These are phyloP conservation scores for Nyctalus aviator DNA, from an alignment of 2,797 vertebrate species.

Conservation along the genomic window DNA sequence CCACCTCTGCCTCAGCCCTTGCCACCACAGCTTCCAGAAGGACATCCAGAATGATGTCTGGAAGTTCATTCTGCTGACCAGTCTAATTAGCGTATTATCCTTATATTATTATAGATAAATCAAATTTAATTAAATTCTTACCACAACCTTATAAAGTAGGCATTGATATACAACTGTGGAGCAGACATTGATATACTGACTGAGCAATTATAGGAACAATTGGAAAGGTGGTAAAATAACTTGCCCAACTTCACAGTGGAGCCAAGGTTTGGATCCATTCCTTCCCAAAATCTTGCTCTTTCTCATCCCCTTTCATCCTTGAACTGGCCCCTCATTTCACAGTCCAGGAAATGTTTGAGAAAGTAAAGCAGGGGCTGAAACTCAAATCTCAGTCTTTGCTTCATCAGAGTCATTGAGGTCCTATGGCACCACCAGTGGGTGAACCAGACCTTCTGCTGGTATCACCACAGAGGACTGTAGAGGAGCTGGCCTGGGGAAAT, in stretches of 20 bases:
- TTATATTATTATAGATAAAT: background rate
- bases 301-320: background rate
- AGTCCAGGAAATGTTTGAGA: background rate
- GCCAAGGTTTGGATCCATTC: background rate
- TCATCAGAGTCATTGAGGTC: background rate
- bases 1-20: too few relatives aligned
- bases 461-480: background rate
- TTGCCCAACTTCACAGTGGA: background rate
- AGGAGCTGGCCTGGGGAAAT: background rate
- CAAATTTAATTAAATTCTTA: background rate
- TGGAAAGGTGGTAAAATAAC: background rate
- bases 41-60: too few relatives aligned
- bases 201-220: background rate
- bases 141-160: background rate
- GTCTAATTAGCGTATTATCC: too few relatives aligned
- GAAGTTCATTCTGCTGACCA: too few relatives aligned
- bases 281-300: background rate
- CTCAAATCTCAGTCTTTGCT: background rate
- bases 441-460: background rate
- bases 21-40: too few relatives aligned
- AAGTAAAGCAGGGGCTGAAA: background rate
- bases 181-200: background rate
- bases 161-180: background rate
- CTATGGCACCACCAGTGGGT: background rate
- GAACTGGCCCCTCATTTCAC: background rate